Percentiles rank a stretch among this genome's conserved stretches.
Conservation (phyloP, 1,140 invertebrate species). For the Drosophila pachea region DNA sequence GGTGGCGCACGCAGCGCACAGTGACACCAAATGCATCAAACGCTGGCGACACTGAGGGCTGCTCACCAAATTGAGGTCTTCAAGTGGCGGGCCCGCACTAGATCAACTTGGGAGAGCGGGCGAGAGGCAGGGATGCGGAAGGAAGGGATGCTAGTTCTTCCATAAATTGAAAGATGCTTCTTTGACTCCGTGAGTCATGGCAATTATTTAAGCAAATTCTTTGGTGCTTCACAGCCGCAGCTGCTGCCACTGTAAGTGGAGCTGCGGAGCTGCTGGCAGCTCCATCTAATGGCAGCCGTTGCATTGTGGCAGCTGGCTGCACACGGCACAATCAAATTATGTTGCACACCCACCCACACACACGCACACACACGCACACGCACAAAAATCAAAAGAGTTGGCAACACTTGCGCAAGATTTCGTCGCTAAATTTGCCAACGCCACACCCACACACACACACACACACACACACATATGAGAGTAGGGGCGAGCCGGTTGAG, state of each 20-base stretch:
- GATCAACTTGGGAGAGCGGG: too few species aligned
- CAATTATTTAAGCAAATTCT: not conserved
- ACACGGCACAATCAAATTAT: constrained; percentile 51
- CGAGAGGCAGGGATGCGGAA: too few species aligned
- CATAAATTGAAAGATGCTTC: too few species aligned
- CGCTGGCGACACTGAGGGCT: too few species aligned
- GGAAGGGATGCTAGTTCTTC: too few species aligned
- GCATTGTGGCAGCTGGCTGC: constrained; percentile 32
- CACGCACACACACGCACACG: too few species aligned
- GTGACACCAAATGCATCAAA: not conserved
- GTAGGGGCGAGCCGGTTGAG: not conserved
- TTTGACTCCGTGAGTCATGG: too few species aligned
- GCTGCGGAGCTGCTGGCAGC: not conserved
- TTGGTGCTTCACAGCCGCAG: not conserved
- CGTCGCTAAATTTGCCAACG: constrained; percentile 30
- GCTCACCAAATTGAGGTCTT: not conserved
- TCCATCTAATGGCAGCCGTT: constrained; percentile 6
- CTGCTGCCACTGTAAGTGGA: constrained; percentile 2
- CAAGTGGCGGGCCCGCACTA: not conserved
- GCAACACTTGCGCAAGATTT: constrained; percentile 46
- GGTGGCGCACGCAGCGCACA: constrained; percentile 13
- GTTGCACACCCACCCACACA: constrained; percentile 16
- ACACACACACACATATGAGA: constrained; percentile 1
- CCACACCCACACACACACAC: constrained; percentile 9
- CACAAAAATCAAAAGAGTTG: constrained; percentile 31